These are phyloP conservation scores for Tragelaphus imberbis DNA, from an alignment of 2,113 vertebrate species.

Conservation along the genomic window DNA sequence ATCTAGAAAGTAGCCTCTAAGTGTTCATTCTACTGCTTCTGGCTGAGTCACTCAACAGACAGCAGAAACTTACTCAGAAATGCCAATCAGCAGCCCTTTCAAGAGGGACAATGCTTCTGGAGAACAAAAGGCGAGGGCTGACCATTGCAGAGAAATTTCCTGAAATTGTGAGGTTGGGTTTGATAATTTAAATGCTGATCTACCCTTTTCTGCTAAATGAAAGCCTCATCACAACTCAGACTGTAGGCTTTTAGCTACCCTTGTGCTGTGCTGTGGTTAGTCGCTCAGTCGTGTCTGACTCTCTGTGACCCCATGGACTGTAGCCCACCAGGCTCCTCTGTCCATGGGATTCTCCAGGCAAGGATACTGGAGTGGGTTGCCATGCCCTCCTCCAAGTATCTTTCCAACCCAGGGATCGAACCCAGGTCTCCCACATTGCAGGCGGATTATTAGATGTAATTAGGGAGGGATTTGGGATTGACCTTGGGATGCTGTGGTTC, in stretches of 20 bases:
- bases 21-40: not conserved
- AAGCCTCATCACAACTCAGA: not conserved
- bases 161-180: constrained; percentile 50
- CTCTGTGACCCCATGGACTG: not conserved
- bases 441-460: not conserved
- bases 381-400: not conserved
- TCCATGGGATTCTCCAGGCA: not conserved
- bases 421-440: not conserved
- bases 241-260: not conserved
- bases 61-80: constrained; percentile 58
- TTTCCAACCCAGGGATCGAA: not conserved
- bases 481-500: not conserved
- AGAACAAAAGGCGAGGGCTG: constrained; percentile 61
- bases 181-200: constrained; percentile 43
- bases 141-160: constrained; percentile 58
- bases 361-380: not conserved
- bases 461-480: not conserved
- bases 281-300: not conserved
- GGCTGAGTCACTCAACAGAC: constrained; percentile 35
- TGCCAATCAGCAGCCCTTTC: constrained; percentile 41
- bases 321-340: not conserved
- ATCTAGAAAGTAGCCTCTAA: not conserved
- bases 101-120: constrained; percentile 43
- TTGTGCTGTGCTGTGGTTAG: not conserved
- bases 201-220: constrained; percentile 24